These are phyloP conservation scores for Unio delphinus DNA, from an alignment of 2,888 invertebrate species.

Conservation along the genomic window DNA sequence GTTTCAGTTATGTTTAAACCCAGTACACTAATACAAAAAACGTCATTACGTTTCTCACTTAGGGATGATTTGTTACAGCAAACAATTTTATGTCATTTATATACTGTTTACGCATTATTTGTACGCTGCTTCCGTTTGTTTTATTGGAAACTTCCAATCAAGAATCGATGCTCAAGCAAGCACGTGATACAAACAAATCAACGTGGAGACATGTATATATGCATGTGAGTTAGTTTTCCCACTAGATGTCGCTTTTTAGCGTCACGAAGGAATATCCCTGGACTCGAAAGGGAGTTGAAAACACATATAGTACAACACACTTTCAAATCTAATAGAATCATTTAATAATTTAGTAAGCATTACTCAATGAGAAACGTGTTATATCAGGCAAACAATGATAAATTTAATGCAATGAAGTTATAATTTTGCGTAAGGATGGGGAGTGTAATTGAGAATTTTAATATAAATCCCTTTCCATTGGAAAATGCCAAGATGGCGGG, in stretches of 20 bases:
- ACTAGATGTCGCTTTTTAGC: constrained; percentile 22
- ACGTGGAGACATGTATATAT: constrained; percentile 35
- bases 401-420: not conserved
- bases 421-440: not conserved
- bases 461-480: constrained; percentile 19
- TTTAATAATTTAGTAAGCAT: no score
- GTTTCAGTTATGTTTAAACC: no score
- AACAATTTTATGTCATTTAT: no score
- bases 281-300: not conserved
- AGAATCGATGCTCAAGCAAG: not conserved
- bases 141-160: not conserved
- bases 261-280: constrained; percentile 20
- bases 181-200: constrained; percentile 48
- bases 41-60: no score
- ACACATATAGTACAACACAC: not conserved
- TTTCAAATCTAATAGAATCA: no score
- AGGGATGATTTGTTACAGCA: no score
- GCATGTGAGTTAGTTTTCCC: constrained; percentile 5
- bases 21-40: no score
- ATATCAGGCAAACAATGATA: not conserved
- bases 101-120: no score
- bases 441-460: constrained; percentile 16
- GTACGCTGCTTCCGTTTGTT: no score
- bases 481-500: constrained; percentile 61
- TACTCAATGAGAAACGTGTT: not conserved